phyloP scores from a whole-genome alignment of 2,888 invertebrate genomes.

The Resseliella maxima region DNA sequence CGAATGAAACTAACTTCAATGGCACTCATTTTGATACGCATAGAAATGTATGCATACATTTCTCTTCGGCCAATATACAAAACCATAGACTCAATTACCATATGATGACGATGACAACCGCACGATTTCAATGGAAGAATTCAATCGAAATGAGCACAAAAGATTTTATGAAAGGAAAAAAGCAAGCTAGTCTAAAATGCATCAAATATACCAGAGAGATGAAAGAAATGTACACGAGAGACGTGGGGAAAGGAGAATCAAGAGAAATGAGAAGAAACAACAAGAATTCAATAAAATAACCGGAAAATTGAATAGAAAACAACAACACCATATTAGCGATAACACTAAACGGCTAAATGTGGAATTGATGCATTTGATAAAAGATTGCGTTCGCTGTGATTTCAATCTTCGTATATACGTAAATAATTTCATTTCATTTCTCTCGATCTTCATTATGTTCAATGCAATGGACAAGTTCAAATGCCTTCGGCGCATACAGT shows the following conservation, averaged over 20 bases:
- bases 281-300: background rate
- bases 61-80: background rate
- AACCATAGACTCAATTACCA: background rate
- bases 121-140: conserved; percentile 4
- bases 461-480: background rate
- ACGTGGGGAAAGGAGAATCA: background rate
- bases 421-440: background rate
- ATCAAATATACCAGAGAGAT: background rate
- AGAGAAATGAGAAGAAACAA: background rate
- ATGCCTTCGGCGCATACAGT: background rate
- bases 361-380: background rate
- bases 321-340: background rate
- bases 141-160: conserved; percentile 35
- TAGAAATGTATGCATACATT: background rate
- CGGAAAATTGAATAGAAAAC: conserved; percentile 48
- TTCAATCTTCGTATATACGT: background rate
- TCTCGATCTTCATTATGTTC: background rate
- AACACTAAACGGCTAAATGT: background rate
- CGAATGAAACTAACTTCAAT: background rate
- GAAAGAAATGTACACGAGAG: too few relatives aligned
- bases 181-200: background rate
- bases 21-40: conserved; percentile 1
- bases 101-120: background rate
- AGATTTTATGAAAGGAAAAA: background rate
- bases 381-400: background rate